A percentile compares a stretch with the other conserved stretches of the same genome.
These are phyloP conservation scores for Poeciliopsis paucimaculata DNA, from an alignment of 2,797 vertebrate species.

Conservation along the genomic window DNA sequence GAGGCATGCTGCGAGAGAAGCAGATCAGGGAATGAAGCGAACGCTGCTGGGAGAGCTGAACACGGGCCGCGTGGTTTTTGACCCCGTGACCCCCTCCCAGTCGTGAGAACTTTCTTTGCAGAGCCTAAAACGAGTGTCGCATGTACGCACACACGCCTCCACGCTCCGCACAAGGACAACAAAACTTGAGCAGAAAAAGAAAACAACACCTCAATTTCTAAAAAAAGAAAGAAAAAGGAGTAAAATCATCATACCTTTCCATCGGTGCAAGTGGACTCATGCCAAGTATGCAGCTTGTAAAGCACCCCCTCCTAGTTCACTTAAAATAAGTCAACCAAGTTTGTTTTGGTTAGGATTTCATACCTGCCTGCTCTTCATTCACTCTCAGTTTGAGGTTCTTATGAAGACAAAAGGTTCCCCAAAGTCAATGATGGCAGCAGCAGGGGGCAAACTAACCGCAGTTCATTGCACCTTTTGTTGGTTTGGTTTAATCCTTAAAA, in stretches of 20 bases:
- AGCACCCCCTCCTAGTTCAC: conserved; percentile 32
- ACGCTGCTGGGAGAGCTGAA: conserved; percentile 61
- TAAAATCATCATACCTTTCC: conserved; percentile 65
- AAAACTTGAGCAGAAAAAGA: conserved; percentile 4
- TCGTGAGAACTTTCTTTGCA: conserved; percentile 68
- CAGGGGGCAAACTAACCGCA: conserved; percentile 19
- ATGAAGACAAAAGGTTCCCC: conserved; percentile 51
- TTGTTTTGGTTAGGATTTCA: conserved; percentile 78
- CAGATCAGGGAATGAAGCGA: conserved; percentile 28
- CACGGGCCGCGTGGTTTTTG: conserved; percentile 45
- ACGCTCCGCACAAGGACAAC: conserved; percentile 8
- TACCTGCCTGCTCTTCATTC: conserved; percentile 55
- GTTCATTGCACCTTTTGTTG: conserved; percentile 43
- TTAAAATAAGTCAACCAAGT: conserved; percentile 71
- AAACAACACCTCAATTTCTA: conserved; percentile 19
- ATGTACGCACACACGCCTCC: conserved; percentile 29
- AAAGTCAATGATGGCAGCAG: conserved; percentile 13
- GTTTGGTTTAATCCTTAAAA: conserved; percentile 42
- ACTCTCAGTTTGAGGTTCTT: conserved; percentile 58
- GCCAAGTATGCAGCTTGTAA: conserved; percentile 74
- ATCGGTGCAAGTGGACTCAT: conserved; percentile 56
- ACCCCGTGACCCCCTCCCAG: conserved; percentile 58
- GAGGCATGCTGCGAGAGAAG: not conserved
- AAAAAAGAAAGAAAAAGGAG: conserved; percentile 45
- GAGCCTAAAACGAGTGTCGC: conserved; percentile 25